Evolutionary conservation across 2,797 vertebrate genomes (phyloP), one percentile per base, ranked within the genome.

Genomic region (Ataeniobius toweri): DNA sequence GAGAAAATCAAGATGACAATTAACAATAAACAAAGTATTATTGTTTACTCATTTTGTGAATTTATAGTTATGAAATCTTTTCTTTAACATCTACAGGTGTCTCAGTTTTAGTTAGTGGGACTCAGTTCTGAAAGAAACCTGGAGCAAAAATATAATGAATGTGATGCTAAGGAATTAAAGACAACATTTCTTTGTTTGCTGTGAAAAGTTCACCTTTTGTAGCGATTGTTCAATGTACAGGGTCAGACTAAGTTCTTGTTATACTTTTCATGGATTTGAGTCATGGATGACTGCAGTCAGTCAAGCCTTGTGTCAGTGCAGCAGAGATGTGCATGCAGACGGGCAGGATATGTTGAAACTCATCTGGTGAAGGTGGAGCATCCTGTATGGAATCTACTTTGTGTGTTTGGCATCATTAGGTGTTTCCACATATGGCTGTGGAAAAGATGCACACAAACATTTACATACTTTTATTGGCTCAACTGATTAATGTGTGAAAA

Each of bases 341-440:
- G 55, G 55, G 77, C 85, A 87, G 90, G 87, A 93, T 86, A 77
- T 90, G 87, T 76, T 89, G 85, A 85, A 91, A 86, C 85, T 48
- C 73, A 70, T 80, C 74, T 74, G n/a, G 26, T 80, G 83, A 80
- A 92, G 88, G 89, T 75, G 87, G 89, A 85, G 86, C 85, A 88
- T 94, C 90, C 91, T 94, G 87, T 85, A 63, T 83, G 84, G 85
- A 91, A 90, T 50, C 73, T 67, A n/a, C 18, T 61, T 5, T 63
- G 22, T 91, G 79, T 82, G 79, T 63, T 61, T 75, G 77, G 78
- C 73, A 36, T 74, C 75, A 67, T 39, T 79, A 6, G 18, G 31
- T 63, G 80, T 84, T 80, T 63, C 65, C 75, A 80, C 71, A 48
- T 83, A 70, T 81, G 31, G 59, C n/a, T 58, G n/a, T 53, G 28